phyloP scores from a whole-genome alignment of 2,797 vertebrate genomes.

The Cuculus canorus region DNA sequence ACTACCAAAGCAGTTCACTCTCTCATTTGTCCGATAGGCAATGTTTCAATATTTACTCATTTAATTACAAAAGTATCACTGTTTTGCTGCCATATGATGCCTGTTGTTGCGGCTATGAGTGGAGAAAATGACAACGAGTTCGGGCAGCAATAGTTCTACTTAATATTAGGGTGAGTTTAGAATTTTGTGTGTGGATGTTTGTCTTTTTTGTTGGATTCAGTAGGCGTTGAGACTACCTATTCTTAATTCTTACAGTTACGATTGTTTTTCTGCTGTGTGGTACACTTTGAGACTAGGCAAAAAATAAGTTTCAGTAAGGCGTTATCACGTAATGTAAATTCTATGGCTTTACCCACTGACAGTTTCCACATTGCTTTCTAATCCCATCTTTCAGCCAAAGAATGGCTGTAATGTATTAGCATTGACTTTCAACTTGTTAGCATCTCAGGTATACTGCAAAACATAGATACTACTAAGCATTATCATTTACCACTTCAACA shows the following conservation, averaged over 20 bases:
- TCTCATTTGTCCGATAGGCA: not conserved
- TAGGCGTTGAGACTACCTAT: not conserved
- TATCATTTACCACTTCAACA: not conserved
- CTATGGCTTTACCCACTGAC: not conserved
- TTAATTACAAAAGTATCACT: not conserved
- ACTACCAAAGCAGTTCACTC: not conserved
- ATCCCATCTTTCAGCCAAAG: constrained; percentile 35
- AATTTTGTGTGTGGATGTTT: not conserved
- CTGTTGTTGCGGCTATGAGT: not conserved
- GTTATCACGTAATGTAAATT: not conserved
- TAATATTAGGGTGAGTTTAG: not conserved
- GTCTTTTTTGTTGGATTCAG: not conserved
- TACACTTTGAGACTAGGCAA: not conserved
- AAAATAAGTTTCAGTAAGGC: not conserved
- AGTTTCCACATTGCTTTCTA: constrained; percentile 42
- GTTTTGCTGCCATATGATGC: not conserved
- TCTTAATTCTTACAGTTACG: not conserved
- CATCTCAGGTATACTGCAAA: constrained; percentile 3
- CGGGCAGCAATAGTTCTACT: not conserved
- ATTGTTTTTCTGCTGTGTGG: not conserved
- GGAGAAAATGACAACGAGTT: not conserved
- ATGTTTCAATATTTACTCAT: not conserved
- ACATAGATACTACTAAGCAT: not conserved
- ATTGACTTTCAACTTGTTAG: constrained; percentile 30
- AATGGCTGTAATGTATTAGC: constrained; percentile 8